Conservation (phyloP, 2,888 invertebrate species). For the Coelopa pilipes region DNA sequence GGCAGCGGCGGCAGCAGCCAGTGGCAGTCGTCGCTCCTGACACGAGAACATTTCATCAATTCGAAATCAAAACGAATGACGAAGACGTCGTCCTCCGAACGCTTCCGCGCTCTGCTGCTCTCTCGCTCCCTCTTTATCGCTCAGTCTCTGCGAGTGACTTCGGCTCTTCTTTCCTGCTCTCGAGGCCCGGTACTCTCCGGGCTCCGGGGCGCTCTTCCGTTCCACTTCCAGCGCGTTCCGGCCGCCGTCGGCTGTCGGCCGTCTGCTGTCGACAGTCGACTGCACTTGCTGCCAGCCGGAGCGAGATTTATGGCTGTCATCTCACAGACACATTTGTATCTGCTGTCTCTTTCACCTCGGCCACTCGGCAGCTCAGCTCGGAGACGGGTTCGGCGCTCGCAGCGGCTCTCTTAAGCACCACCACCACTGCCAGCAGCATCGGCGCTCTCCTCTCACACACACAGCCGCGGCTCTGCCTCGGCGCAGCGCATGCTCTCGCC, state of each 20-base stretch:
- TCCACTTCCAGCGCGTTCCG: constrained; percentile 12
- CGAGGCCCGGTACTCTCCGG: background rate
- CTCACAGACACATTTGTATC: constrained; percentile 5
- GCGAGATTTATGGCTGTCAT: background rate
- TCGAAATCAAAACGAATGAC: constrained; percentile 30
- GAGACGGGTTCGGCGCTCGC: too few relatives aligned
- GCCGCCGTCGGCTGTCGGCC: background rate
- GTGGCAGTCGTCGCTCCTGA: constrained; percentile 39
- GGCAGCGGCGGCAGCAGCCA: constrained; percentile 9
- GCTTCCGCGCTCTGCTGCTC: background rate
- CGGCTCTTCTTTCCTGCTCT: too few relatives aligned
- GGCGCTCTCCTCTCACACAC: background rate
- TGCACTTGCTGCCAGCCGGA: constrained; percentile 12
- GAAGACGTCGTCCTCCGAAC: constrained; percentile 6
- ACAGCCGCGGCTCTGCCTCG: background rate
- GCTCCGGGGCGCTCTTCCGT: constrained; percentile 9
- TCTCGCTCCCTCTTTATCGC: constrained; percentile 1
- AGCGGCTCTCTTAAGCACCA: background rate
- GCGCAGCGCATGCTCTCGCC: background rate
- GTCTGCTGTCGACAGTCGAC: background rate
- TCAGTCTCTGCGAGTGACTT: too few relatives aligned
- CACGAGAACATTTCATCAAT: constrained; percentile 37
- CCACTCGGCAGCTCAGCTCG: background rate
- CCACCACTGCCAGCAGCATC: background rate
- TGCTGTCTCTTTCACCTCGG: background rate